Conservation (phyloP, 2,797 vertebrate species). For the Anomalospiza imberbis region DNA sequence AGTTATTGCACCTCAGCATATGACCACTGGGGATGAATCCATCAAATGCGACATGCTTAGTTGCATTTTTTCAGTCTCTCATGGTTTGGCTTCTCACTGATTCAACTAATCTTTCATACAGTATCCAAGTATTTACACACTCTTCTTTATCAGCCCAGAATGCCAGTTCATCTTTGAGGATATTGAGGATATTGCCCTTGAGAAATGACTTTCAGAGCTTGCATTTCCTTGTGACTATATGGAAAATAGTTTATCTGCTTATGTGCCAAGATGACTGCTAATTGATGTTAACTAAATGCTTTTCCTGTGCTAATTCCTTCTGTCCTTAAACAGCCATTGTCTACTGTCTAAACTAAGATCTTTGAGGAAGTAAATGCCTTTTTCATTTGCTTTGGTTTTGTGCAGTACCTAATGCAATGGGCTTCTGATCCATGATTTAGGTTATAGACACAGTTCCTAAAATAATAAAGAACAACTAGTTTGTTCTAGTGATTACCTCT, state of each 20-base stretch:
- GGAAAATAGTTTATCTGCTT: background rate
- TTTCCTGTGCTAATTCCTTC: background rate
- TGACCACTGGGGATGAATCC: background rate
- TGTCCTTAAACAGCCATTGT: background rate
- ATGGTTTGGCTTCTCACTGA: background rate
- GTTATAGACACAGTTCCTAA: background rate
- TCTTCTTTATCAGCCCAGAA: background rate
- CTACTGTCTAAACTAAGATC: background rate
- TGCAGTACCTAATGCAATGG: background rate
- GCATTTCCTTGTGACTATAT: background rate
- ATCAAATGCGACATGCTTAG: background rate
- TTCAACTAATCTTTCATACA: background rate
- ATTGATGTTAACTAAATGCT: background rate
- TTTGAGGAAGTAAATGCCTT: background rate
- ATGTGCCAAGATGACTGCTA: background rate
- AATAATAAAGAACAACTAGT: background rate
- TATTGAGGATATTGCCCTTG: background rate
- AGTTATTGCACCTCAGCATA: background rate
- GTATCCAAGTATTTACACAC: background rate
- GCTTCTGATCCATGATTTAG: background rate
- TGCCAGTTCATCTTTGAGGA: background rate
- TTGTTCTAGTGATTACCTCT: conserved; percentile 1
- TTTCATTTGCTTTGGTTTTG: background rate
- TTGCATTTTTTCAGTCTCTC: background rate
- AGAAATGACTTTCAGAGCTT: background rate